Evolutionary conservation across 2,113 vertebrate species (phyloP).

Genomic region (Rhombomys opimus): DNA sequence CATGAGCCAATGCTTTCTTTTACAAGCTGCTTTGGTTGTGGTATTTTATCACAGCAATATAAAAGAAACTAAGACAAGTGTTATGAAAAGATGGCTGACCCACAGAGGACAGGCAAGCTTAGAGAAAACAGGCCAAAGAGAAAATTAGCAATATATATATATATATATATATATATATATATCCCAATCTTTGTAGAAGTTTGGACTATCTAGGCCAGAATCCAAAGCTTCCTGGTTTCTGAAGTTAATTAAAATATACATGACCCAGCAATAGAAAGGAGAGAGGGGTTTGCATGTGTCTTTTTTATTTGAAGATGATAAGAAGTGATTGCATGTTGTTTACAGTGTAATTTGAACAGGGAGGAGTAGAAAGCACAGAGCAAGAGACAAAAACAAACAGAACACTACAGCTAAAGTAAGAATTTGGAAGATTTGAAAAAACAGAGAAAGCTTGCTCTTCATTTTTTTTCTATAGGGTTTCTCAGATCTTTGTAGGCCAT

Average conservation of each 20-base stretch:
- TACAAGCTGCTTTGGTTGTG: too few species aligned
- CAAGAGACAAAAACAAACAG: background rate
- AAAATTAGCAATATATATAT: background rate
- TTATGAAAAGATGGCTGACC: background rate
- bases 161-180: too few species aligned
- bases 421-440: background rate
- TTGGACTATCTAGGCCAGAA: background rate
- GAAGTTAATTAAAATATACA: constrained; percentile 32
- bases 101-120: background rate
- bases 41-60: too few species aligned
- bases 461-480: background rate
- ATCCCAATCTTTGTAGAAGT: background rate
- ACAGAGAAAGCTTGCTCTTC: background rate
- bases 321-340: background rate
- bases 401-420: background rate
- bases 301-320: background rate
- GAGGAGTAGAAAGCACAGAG: background rate
- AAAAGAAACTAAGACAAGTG: background rate
- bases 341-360: background rate
- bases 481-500: background rate
- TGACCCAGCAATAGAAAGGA: background rate
- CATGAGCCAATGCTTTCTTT: background rate
- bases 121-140: constrained; percentile 26
- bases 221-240: background rate
- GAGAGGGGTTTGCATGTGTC: background rate